A percentile compares a stretch with the other conserved stretches of the same genome.
These are phyloP conservation scores for human (Homo sapiens) DNA, from an alignment of 2,113 vertebrate genomes.

Conservation along the genomic window GRCh38 chr16:68590501-68591000, in stretches of 20 bases:
- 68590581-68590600: accelerated
- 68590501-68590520: background rate
- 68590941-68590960: too few relatives aligned
- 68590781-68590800: background rate
- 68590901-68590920: background rate
- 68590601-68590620: background rate
- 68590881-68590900: background rate
- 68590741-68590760: accelerated
- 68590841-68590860: background rate
- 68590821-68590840: background rate
- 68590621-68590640: accelerated
- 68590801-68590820: background rate
- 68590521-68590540: background rate
- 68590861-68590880: background rate
- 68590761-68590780: background rate
- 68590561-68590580: accelerated
- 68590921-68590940: background rate
- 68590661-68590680: slow-evolving; percentile 52
- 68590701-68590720: background rate
- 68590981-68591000: too few relatives aligned
- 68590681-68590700: background rate
- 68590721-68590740: accelerated
- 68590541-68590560: background rate
- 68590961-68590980: too few relatives aligned
- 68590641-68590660: accelerated